These are phyloP conservation scores for Dreissena rostriformis DNA, from an alignment of 1,140 invertebrate genomes.

Conservation along the genomic window DNA sequence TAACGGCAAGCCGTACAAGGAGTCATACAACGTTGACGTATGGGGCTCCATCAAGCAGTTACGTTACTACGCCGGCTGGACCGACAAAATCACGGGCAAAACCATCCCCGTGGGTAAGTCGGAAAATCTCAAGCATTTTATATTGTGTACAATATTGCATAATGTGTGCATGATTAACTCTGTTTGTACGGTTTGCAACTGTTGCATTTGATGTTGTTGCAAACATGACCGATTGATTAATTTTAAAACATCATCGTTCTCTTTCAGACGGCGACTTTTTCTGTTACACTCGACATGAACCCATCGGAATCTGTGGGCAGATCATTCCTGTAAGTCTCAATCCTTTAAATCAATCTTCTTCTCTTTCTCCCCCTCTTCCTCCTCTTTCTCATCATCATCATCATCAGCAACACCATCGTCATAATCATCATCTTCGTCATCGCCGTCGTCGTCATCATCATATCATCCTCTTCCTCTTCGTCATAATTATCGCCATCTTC, in stretches of 20 bases:
- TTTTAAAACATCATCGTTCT: neutral
- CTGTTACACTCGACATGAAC: constrained; percentile 78
- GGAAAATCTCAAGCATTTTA: neutral
- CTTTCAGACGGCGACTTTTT: constrained; percentile 76
- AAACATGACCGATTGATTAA: too few relatives aligned
- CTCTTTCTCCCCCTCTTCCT: too few relatives aligned
- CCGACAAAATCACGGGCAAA: constrained; percentile 93
- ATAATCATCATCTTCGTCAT: too few relatives aligned
- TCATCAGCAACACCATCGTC: too few relatives aligned
- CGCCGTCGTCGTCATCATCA: too few relatives aligned
- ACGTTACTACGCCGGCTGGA: constrained; percentile 92
- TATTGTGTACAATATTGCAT: too few relatives aligned
- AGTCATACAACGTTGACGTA: constrained; percentile 69
- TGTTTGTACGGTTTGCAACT: too few relatives aligned
- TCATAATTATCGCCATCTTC: too few relatives aligned
- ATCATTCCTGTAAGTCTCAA: constrained; percentile 77
- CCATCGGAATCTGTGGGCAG: constrained; percentile 78
- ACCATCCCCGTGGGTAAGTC: constrained; percentile 89
- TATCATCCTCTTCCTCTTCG: too few relatives aligned
- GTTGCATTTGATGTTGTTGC: too few relatives aligned
- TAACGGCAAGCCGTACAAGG: constrained; percentile 90
- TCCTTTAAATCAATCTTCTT: neutral
- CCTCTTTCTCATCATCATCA: too few relatives aligned
- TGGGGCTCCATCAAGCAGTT: constrained; percentile 25
- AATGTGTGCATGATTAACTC: too few relatives aligned